phyloP scores from a whole-genome alignment of 2,113 vertebrate genomes.

The Australoheros scitulus region DNA sequence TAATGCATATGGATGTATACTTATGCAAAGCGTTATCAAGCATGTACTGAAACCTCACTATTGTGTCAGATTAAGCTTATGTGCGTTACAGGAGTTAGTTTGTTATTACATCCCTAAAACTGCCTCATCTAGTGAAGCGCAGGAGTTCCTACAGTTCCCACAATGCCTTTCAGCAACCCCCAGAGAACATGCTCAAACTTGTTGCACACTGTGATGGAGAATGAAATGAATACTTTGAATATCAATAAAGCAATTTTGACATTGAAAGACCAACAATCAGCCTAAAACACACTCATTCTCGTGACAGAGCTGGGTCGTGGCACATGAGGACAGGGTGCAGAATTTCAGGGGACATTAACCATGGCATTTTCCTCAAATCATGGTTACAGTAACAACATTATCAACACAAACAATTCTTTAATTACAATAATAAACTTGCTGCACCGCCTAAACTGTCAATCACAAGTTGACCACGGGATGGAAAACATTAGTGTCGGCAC shows the following conservation, averaged over 20 bases:
- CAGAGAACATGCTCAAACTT: neutral
- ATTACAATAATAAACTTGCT: accelerated
- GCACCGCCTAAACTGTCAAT: neutral
- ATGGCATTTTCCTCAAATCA: neutral
- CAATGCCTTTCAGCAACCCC: neutral
- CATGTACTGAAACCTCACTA: neutral
- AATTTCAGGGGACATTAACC: neutral
- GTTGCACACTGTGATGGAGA: neutral
- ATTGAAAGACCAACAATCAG: neutral
- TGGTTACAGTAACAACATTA: neutral
- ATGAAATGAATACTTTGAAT: neutral
- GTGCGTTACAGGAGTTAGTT: neutral
- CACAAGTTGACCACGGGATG: neutral
- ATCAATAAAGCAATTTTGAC: neutral
- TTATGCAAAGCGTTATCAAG: neutral
- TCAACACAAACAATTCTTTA: neutral
- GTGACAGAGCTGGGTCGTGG: neutral
- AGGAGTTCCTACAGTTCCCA: neutral
- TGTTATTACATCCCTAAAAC: neutral
- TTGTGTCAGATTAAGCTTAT: neutral
- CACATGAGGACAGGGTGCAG: neutral
- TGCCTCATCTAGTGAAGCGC: neutral
- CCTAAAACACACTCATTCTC: neutral
- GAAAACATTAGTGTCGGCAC: neutral
- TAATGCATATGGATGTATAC: neutral